A percentile compares a stretch with the other conserved stretches of the same genome.
Conservation (phyloP, 2,888 invertebrate species). For the Colletes collaris region DNA sequence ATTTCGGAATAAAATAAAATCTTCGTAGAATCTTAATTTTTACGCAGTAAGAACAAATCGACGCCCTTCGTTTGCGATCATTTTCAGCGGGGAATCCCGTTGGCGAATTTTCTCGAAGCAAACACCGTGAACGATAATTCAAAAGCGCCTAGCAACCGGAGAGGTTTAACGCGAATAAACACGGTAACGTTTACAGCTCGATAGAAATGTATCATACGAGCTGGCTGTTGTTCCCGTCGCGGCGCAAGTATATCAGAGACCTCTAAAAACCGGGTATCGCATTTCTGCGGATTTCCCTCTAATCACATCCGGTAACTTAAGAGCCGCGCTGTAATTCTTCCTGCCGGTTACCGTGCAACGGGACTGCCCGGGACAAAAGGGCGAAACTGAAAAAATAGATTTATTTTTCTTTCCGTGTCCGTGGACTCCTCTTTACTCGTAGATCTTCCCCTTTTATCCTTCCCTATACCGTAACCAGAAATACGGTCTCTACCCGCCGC, state of each 20-base stretch:
- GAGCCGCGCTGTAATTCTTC: conserved; percentile 50
- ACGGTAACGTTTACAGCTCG: neutral
- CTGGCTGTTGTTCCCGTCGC: conserved; percentile 10
- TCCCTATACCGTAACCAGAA: conserved; percentile 51
- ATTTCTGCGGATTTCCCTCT: conserved; percentile 50
- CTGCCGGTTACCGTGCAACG: conserved; percentile 12
- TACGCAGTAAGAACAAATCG: neutral
- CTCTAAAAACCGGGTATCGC: conserved; percentile 22
- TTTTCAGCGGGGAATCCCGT: too few species aligned
- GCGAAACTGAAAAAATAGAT: conserved; percentile 56
- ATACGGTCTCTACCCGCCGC: conserved; percentile 58
- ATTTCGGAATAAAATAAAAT: too few species aligned
- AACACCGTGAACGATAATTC: neutral
- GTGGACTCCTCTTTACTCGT: conserved; percentile 47
- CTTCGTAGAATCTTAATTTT: too few species aligned
- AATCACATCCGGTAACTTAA: conserved; percentile 64
- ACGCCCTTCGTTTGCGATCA: neutral
- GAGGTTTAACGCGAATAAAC: conserved; percentile 9
- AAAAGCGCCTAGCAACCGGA: neutral
- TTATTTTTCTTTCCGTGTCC: conserved; percentile 63
- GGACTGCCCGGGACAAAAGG: conserved; percentile 48
- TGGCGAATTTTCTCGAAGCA: neutral
- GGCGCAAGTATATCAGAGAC: conserved; percentile 3
- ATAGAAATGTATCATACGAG: conserved; percentile 25
- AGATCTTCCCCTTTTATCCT: conserved; percentile 67